Evolutionary conservation across 2,888 invertebrate genomes (phyloP).

Genomic region (Thymelicus sylvestris): DNA sequence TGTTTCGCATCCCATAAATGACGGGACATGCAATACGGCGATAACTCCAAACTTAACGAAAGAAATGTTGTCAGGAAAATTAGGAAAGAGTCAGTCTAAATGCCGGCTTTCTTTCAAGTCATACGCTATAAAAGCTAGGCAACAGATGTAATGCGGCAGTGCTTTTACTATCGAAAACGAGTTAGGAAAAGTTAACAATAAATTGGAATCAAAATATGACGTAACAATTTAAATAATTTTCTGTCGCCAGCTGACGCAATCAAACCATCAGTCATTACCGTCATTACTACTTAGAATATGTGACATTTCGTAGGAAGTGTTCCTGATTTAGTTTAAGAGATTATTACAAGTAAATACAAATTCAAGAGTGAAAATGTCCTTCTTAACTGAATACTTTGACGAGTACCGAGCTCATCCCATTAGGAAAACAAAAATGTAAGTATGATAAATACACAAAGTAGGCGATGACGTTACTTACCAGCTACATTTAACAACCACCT

Average conservation of each 20-base stretch:
- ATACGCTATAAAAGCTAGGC: conserved; percentile 17
- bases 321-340: neutral
- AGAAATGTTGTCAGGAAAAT: conserved; percentile 55
- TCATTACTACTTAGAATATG: neutral
- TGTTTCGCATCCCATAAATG: conserved; percentile 56
- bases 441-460: conserved; percentile 35
- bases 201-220: too few species aligned
- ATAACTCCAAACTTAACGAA: conserved; percentile 69
- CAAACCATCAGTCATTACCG: too few species aligned
- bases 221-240: too few species aligned
- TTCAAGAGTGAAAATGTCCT: conserved; percentile 64
- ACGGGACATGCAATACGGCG: conserved; percentile 73
- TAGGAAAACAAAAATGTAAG: conserved; percentile 73
- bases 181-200: too few species aligned
- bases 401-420: conserved; percentile 74
- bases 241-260: too few species aligned
- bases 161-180: neutral
- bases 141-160: neutral
- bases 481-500: too few species aligned
- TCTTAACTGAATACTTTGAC: conserved; percentile 79
- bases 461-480: too few species aligned
- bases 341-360: conserved; percentile 18
- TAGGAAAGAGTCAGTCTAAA: conserved; percentile 50
- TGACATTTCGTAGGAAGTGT: neutral
- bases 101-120: conserved; percentile 41